Conservation (phyloP, 2,888 invertebrate genomes). For the Sarcophaga caerulescens region DNA sequence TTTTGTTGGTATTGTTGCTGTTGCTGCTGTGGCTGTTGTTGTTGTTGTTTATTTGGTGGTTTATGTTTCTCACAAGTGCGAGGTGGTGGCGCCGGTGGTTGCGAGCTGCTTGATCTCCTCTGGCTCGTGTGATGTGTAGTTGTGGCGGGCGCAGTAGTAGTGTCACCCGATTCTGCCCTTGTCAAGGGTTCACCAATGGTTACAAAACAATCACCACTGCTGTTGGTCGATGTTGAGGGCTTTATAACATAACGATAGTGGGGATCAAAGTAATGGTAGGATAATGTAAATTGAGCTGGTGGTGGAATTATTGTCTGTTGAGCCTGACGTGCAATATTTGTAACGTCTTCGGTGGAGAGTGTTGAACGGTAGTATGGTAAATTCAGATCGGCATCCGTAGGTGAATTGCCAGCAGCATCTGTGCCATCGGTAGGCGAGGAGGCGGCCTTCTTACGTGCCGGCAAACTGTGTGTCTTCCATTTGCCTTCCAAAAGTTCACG, state of each 20-base stretch:
- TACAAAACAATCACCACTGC: constrained; percentile 88
- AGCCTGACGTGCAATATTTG: constrained; percentile 79
- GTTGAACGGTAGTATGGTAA: constrained; percentile 88
- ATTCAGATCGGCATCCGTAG: constrained; percentile 79
- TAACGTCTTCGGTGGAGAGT: constrained; percentile 90
- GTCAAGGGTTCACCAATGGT: constrained; percentile 88
- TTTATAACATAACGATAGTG: constrained; percentile 88
- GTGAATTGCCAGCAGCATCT: constrained; percentile 81
- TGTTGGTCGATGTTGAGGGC: constrained; percentile 84
- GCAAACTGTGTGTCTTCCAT: constrained; percentile 94
- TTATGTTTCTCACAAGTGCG: constrained; percentile 79
- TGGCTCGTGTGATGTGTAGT: constrained; percentile 67
- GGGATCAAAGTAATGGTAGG: constrained; percentile 88
- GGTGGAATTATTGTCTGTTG: constrained; percentile 80
- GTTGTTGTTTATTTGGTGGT: constrained; percentile 73
- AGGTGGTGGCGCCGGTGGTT: constrained; percentile 78
- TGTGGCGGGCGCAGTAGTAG: constrained; percentile 64
- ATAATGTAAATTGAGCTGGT: constrained; percentile 82
- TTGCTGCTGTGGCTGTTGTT: constrained; percentile 63
- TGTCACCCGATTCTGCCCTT: constrained; percentile 82
- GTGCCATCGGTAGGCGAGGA: constrained; percentile 83
- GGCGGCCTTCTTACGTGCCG: constrained; percentile 90
- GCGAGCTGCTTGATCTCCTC: constrained; percentile 63
- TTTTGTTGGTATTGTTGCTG: constrained; percentile 64
- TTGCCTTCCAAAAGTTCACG: constrained; percentile 91